Evolutionary conservation across 2,888 invertebrate species (phyloP).

Genomic region (Eueremaeus valkanovi): DNA sequence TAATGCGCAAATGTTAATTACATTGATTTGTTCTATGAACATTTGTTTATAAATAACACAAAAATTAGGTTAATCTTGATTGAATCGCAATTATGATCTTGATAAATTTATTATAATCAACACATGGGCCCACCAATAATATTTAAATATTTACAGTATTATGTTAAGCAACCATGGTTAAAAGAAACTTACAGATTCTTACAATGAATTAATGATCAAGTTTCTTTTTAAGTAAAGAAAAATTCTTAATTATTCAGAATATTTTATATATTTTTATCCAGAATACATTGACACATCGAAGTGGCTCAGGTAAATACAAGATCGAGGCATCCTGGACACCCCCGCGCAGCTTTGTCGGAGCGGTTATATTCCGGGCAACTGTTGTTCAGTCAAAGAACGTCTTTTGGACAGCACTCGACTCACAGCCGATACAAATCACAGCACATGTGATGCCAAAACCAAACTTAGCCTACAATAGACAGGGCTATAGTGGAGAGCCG

Average conservation of each 20-base stretch:
- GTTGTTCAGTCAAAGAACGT: slow-evolving; percentile 43
- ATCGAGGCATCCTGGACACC: slow-evolving; percentile 43
- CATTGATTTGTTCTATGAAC: no score
- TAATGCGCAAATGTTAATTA: no score
- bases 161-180: no score
- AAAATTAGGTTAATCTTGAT: no score
- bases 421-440: slow-evolving; percentile 35
- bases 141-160: no score
- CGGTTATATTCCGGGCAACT: slow-evolving; percentile 43
- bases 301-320: slow-evolving; percentile 38
- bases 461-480: not conserved
- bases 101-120: no score
- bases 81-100: no score
- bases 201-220: no score
- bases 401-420: slow-evolving; percentile 45
- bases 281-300: slow-evolving; percentile 44
- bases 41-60: no score
- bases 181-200: no score
- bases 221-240: no score
- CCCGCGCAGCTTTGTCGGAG: slow-evolving; percentile 27
- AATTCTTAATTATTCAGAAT: not conserved
- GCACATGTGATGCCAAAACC: not conserved
- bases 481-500: not conserved
- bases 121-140: no score
- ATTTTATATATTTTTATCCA: slow-evolving; percentile 18